Percentiles rank a stretch among this genome's conserved stretches.
phyloP scores from a whole-genome alignment of 2,797 vertebrate genomes.

The Paramormyrops hopkinsi region DNA sequence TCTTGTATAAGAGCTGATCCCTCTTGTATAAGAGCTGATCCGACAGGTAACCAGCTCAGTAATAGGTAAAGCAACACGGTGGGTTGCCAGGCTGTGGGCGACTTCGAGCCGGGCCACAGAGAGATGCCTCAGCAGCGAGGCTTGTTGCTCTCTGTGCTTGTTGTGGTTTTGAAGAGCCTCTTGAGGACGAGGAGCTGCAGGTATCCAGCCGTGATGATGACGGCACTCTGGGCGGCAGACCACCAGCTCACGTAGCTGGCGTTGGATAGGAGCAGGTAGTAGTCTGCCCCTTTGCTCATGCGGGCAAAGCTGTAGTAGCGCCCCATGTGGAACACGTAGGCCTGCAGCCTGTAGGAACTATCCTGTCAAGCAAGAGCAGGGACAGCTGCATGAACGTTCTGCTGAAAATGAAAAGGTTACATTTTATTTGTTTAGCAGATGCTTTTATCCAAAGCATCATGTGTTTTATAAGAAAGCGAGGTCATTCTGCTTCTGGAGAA shows the following conservation, averaged over 20 bases:
- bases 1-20: neutral
- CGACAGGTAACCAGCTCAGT: neutral
- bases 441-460: neutral
- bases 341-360: slow-evolving; percentile 62
- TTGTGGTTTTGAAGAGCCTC: slow-evolving; percentile 66
- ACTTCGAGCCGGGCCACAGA: neutral
- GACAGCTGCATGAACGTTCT: neutral
- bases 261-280: slow-evolving; percentile 76
- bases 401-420: neutral
- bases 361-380: slow-evolving; percentile 47
- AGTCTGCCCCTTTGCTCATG: slow-evolving; percentile 72
- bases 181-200: slow-evolving; percentile 85
- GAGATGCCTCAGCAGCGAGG: slow-evolving; percentile 64
- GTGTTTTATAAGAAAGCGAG: neutral
- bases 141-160: slow-evolving; percentile 48
- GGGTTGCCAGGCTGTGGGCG: neutral
- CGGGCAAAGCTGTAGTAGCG: slow-evolving; percentile 77
- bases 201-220: slow-evolving; percentile 74
- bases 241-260: slow-evolving; percentile 75
- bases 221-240: slow-evolving; percentile 72
- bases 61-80: neutral
- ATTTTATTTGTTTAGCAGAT: neutral
- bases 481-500: neutral
- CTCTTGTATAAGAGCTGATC: neutral
- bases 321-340: slow-evolving; percentile 81